phyloP scores from a whole-genome alignment of 2,888 invertebrate genomes.

The Pseudococcus longispinus region DNA sequence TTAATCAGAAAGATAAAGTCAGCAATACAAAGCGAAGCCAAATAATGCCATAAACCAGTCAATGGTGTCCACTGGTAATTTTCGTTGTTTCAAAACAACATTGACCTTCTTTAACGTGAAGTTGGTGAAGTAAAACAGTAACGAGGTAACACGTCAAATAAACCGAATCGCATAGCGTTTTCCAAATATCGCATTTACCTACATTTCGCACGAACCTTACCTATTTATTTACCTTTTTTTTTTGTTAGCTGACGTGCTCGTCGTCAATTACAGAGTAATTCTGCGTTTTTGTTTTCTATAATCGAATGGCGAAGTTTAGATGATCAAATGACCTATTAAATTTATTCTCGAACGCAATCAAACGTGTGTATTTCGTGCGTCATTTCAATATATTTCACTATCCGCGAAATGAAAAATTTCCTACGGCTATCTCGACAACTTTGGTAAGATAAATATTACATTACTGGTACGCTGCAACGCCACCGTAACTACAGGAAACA shows the following conservation, averaged over 20 bases:
- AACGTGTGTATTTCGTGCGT: not conserved
- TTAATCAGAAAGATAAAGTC: slow-evolving; percentile 20
- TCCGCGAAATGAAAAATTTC: slow-evolving; percentile 36
- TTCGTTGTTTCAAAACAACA: slow-evolving; percentile 45
- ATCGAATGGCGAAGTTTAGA: not conserved
- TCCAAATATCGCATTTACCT: not conserved
- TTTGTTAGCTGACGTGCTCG: not conserved
- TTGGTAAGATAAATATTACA: slow-evolving; percentile 40
- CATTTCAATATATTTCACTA: slow-evolving; percentile 19
- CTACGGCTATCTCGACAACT: slow-evolving; percentile 28
- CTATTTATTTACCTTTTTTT: not conserved
- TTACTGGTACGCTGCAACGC: slow-evolving; percentile 36
- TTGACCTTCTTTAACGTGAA: slow-evolving; percentile 38
- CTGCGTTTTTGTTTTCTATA: not conserved
- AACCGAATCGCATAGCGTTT: not conserved
- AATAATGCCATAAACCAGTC: slow-evolving; percentile 43
- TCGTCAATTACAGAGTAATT: too few relatives aligned
- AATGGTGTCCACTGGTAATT: slow-evolving; percentile 39
- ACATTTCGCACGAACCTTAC: not conserved
- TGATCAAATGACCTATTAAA: slow-evolving; percentile 28
- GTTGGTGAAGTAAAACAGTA: slow-evolving; percentile 29
- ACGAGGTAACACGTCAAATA: slow-evolving; percentile 32
- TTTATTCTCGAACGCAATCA: not conserved
- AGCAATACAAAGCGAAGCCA: slow-evolving; percentile 18
- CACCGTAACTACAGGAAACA: slow-evolving; percentile 54